Evolutionary conservation across 2,888 invertebrate genomes (phyloP).

Genomic region (Ormyrus labotus): DNA sequence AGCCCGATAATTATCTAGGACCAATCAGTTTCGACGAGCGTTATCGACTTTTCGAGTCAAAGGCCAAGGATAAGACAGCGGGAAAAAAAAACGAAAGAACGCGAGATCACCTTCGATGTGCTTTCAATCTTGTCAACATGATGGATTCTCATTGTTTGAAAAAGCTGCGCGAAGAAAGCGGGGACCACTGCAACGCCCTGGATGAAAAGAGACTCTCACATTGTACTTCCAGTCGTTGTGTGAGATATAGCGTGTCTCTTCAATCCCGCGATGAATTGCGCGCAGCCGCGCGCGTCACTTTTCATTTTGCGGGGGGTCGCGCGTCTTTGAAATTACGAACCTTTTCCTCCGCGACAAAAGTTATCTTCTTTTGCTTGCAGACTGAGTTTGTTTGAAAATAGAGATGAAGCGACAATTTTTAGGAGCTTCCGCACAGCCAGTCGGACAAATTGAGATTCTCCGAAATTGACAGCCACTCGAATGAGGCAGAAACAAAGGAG

Average conservation of each 20-base stretch:
- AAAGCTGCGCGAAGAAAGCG: conserved; percentile 10
- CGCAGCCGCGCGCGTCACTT: conserved; percentile 45
- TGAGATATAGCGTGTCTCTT: conserved; percentile 36
- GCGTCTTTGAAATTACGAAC: conserved; percentile 30
- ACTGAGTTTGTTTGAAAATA: conserved; percentile 17
- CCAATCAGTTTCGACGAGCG: too few species aligned
- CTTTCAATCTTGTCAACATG: conserved; percentile 54
- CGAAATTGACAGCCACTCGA: conserved; percentile 19
- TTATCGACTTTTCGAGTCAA: too few species aligned
- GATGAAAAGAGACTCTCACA: conserved; percentile 41
- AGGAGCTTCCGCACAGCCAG: not conserved
- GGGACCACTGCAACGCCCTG: not conserved
- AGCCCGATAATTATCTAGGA: too few species aligned
- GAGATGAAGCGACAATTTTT: conserved; percentile 2
- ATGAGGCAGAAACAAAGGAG: conserved; percentile 43
- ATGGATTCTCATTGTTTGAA: conserved; percentile 55
- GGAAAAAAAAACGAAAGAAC: too few species aligned
- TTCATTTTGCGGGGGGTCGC: conserved; percentile 39
- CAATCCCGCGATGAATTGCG: conserved; percentile 54
- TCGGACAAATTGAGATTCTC: conserved; percentile 22
- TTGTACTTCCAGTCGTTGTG: conserved; percentile 22
- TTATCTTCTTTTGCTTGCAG: not conserved
- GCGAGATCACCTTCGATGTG: conserved; percentile 20
- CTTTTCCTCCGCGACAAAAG: conserved; percentile 28
- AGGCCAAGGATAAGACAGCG: too few species aligned